Base-by-base conservation (phyloP, 2,113 vertebrate genomes). In the Nesogale talazaci region DNA sequence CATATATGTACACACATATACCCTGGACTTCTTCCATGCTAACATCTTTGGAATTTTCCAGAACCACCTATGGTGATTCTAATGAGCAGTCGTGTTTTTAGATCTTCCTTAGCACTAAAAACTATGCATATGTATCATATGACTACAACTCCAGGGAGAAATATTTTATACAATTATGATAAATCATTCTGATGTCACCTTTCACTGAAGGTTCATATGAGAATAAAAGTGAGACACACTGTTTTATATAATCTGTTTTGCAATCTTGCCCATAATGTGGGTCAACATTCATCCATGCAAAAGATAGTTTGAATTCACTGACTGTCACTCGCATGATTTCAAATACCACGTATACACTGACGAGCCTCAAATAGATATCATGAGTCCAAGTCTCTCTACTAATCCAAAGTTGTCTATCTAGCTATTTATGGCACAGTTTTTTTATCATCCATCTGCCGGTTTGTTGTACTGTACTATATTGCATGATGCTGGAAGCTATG, bases 21-120 rank as follows among this genome's bases (percentile, higher is more conserved):
- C 3, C 23, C 86, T 8, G 23, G 10, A 40, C 19, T 17, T 7
- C 86, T 23, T 14, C 12, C 20, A 82, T 23, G 76, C 23, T 42
- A 85, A 77, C 29, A 86, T 87, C n/a, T 83, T 83, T 92, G 31
- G 52, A 94, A 76, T 19, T 95, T 92, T 95, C 93, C 72, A 89
- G 23, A 88, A 83, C n/a, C 25, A 83, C 6, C 57, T 81, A 36
- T 9, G 52, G 31, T 69, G 59, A 94, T 40, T 81, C 80, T 88
- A 85, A 94, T 52, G 14, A 1, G 27, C 23, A 90, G n/a, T 31
- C 40, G 78, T 40, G 8, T 84, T 79, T 88, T 94, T 25, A 85
- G 86, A 75, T 76, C 59, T 8, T 46, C 86, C 88, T 78, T 11
- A 59, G 91, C 1, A 69, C 17, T 27, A 86, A 29, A 46, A 94